These are phyloP conservation scores for Bungarus multicinctus DNA, from an alignment of 2,113 vertebrate species.

Conservation along the genomic window DNA sequence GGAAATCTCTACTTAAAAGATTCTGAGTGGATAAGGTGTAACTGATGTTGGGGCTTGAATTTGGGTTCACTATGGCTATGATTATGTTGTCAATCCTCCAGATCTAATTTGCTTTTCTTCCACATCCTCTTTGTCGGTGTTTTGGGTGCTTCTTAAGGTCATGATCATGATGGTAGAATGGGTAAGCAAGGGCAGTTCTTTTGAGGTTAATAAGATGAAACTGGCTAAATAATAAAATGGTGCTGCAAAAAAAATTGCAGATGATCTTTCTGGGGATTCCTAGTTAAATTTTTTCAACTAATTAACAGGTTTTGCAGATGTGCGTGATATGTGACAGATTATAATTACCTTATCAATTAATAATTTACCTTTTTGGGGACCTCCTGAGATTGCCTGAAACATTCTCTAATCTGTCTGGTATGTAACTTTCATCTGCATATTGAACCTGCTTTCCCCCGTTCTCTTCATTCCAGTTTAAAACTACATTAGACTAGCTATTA, in stretches of 20 bases:
- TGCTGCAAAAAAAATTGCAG: neutral
- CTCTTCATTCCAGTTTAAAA: neutral
- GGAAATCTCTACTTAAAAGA: neutral
- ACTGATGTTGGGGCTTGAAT: neutral
- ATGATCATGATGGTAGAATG: neutral
- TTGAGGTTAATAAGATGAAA: neutral
- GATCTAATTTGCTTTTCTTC: neutral
- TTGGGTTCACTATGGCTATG: neutral
- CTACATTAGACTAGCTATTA: neutral
- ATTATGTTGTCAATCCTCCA: neutral
- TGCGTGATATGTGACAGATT: neutral
- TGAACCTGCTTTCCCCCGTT: neutral
- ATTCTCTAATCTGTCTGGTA: neutral
- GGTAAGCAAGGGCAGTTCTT: neutral
- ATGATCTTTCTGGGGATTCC: neutral
- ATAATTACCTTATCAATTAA: neutral
- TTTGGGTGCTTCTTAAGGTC: neutral
- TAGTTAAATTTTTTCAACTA: neutral
- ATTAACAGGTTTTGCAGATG: neutral
- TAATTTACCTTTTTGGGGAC: neutral
- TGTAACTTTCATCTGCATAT: neutral
- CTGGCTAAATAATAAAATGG: neutral
- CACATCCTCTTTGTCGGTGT: neutral
- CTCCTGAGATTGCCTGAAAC: neutral
- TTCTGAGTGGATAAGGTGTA: neutral